Evolutionary conservation across 2,888 invertebrate genomes (phyloP).

Genomic region (Archips xylosteana): DNA sequence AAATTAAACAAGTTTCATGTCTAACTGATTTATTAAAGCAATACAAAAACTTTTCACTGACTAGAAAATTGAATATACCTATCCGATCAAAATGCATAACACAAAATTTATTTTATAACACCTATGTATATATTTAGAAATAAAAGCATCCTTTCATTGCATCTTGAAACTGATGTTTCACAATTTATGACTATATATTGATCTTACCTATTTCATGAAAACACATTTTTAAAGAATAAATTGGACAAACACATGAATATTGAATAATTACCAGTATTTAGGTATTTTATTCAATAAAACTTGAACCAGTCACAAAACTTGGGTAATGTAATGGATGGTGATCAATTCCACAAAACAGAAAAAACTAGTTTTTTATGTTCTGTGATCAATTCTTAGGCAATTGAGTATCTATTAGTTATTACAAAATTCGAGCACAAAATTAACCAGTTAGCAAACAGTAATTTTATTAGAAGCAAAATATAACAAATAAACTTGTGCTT

Average conservation of each 20-base stretch:
- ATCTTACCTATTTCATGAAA: background rate
- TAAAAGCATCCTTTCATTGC: background rate
- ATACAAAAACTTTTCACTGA: slow-evolving; percentile 81
- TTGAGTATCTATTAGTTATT: background rate
- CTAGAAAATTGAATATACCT: slow-evolving; percentile 78
- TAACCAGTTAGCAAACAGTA: background rate
- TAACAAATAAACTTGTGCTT: background rate
- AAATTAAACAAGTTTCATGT: slow-evolving; percentile 42
- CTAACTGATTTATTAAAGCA: slow-evolving; percentile 80
- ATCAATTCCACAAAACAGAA: too few relatives aligned
- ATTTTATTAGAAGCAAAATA: background rate
- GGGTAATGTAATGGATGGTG: background rate
- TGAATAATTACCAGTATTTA: background rate
- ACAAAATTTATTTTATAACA: slow-evolving; percentile 43
- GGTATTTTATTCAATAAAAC: background rate
- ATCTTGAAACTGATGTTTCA: background rate
- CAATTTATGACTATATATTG: background rate
- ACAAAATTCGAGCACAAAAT: background rate
- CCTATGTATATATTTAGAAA: slow-evolving; percentile 1
- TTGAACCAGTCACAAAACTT: background rate
- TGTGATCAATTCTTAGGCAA: background rate
- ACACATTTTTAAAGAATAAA: background rate
- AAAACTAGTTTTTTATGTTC: too few relatives aligned
- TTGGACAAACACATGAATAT: background rate
- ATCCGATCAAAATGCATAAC: slow-evolving; percentile 60